Evolutionary conservation across 1,140 invertebrate genomes (phyloP), one percentile per base, ranked within the genome.

Genomic region (Cydia amplana): DNA sequence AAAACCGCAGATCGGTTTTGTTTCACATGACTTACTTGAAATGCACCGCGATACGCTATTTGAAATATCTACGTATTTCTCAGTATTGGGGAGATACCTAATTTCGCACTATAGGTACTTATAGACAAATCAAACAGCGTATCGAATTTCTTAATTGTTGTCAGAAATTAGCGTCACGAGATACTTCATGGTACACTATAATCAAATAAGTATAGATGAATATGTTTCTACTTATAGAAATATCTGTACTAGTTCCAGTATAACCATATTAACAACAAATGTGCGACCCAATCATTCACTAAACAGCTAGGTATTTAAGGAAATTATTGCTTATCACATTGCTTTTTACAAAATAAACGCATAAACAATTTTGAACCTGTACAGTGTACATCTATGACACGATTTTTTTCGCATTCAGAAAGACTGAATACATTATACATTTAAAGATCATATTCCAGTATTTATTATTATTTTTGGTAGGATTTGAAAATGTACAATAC

Each of bases 321-420:
- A 70, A 70, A 51, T 46, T 73, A 73, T 73, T 73, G 72, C 72
- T 73, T 73, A 73, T 73, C 40, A 73, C 72, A 73, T 73, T 73
- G 18, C 72, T 73, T 73, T 46, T 7, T 16, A 73, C 20, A 73
- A 73, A 73, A 43, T 51, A 14, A 73, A 73, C 40, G 40, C 46
- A 12, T 32, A 28, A 6, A 25, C 1, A 32, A 51, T 73, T 7
- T 36, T 43, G 36, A 10, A 9, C 20, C 9, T 9, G 32, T 36
- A 70, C 25, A 70, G 2, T 9, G 32, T 36, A 70, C 25, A 70
- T 36, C 7, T 36, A 70, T 70, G 36, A 70, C 63, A 36, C 28
- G 28, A 36, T 43, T 36, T 3, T 36, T 70, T 14, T 70, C 32
- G 65, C 65, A 70, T 20, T 67, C 40, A 70, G 2, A 18, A 70